These are phyloP conservation scores for Wiebesia pumilae DNA, from an alignment of 1,140 invertebrate genomes.

Conservation along the genomic window DNA sequence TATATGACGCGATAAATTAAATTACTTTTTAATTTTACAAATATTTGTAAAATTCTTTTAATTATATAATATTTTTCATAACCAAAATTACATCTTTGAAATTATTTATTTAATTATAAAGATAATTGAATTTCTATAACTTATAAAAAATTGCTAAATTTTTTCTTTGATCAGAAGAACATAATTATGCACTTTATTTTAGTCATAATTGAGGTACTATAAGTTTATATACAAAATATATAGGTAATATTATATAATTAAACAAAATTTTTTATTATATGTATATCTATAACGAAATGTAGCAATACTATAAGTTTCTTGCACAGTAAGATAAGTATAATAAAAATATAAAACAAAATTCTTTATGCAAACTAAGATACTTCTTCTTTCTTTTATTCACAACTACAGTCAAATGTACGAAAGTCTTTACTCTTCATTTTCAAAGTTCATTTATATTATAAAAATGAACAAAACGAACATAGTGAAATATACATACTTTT, in stretches of 20 bases:
- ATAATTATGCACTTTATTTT: neutral
- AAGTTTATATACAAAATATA: neutral
- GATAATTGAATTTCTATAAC: neutral
- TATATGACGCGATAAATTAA: neutral
- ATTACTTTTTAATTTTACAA: conserved; percentile 10
- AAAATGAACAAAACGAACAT: too few relatives aligned
- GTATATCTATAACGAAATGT: conserved; percentile 2
- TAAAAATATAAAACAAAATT: neutral
- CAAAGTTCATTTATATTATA: too few relatives aligned
- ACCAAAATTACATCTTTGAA: neutral
- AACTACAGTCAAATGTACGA: neutral
- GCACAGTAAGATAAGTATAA: neutral
- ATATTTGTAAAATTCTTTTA: neutral
- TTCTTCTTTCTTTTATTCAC: neutral
- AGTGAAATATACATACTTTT: neutral
- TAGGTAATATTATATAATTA: neutral
- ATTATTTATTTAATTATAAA: conserved; percentile 10
- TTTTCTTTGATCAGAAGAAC: neutral
- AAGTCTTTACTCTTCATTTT: neutral
- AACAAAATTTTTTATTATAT: conserved; percentile 36
- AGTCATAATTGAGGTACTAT: neutral
- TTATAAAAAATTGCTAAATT: neutral
- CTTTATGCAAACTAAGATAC: neutral
- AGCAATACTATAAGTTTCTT: neutral
- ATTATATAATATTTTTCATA: neutral